phyloP scores from a whole-genome alignment of 2,113 vertebrate genomes.

The Embiotoca jacksoni region DNA sequence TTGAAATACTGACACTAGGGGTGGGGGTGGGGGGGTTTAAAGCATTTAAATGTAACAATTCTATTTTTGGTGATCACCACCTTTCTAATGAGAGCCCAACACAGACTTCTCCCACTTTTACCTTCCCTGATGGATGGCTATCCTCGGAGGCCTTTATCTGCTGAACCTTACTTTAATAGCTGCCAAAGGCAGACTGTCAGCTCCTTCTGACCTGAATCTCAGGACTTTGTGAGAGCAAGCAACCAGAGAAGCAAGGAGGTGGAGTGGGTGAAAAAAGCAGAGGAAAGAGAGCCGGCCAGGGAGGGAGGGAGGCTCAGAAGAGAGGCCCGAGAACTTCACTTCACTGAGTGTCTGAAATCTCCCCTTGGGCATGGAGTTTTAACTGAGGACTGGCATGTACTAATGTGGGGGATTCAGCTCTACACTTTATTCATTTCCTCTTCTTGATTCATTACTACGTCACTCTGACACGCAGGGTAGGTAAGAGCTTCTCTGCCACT shows the following conservation, averaged over 20 bases:
- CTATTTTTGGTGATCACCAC: slow-evolving; percentile 38
- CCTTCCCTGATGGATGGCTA: slow-evolving; percentile 67
- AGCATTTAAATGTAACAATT: slow-evolving; percentile 57
- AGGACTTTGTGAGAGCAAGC: slow-evolving; percentile 53
- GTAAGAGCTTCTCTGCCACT: slow-evolving; percentile 42
- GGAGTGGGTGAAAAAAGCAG: slow-evolving; percentile 45
- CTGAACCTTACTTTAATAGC: slow-evolving; percentile 77
- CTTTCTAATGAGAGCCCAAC: slow-evolving; percentile 62
- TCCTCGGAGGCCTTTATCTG: slow-evolving; percentile 71
- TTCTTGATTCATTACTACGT: slow-evolving; percentile 61
- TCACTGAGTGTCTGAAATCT: slow-evolving; percentile 64
- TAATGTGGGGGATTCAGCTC: slow-evolving; percentile 56
- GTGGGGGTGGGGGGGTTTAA: slow-evolving; percentile 27
- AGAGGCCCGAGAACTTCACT: slow-evolving; percentile 53
- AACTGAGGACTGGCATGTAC: slow-evolving; percentile 51
- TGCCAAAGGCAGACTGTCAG: slow-evolving; percentile 74
- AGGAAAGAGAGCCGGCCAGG: slow-evolving; percentile 28
- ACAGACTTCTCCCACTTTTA: slow-evolving; percentile 52
- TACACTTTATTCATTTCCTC: slow-evolving; percentile 53
- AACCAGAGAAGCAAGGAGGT: slow-evolving; percentile 49
- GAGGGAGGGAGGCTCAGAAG: slow-evolving; percentile 22
- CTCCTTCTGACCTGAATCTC: slow-evolving; percentile 75
- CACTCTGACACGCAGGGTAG: slow-evolving; percentile 60
- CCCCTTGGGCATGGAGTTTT: slow-evolving; percentile 60
- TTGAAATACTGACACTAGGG: slow-evolving; percentile 46